Evolutionary conservation across 2,797 vertebrate genomes (phyloP).

Genomic region (Lithobates pipiens): DNA sequence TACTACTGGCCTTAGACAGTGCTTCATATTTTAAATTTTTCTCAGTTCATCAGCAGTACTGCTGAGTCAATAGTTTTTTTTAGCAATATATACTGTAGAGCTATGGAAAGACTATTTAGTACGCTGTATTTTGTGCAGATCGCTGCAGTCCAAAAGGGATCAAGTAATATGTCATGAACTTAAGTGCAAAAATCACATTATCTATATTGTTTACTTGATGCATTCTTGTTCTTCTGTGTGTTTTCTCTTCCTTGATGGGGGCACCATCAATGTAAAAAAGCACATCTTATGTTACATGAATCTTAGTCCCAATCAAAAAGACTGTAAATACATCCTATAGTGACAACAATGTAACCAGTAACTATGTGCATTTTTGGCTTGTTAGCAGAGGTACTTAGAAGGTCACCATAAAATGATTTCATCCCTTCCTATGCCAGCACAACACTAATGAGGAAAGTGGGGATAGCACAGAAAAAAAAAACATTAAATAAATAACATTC

Average conservation of each 20-base stretch:
- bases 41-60: too few species aligned
- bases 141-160: neutral
- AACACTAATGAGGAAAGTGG: constrained; percentile 47
- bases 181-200: neutral
- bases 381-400: constrained; percentile 61
- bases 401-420: constrained; percentile 66
- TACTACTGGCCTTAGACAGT: too few species aligned
- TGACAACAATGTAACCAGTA: constrained; percentile 26
- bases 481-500: constrained; percentile 60
- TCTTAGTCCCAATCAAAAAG: constrained; percentile 9
- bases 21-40: too few species aligned
- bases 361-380: constrained; percentile 35
- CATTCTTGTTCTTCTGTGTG: neutral
- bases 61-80: too few species aligned
- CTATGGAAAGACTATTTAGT: neutral
- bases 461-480: constrained; percentile 35
- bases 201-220: neutral
- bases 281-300: constrained; percentile 14
- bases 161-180: neutral
- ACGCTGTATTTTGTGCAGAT: neutral
- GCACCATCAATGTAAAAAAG: neutral
- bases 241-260: neutral
- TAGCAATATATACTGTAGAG: too few species aligned
- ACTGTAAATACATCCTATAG: constrained; percentile 27
- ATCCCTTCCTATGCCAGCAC: constrained; percentile 59